These are phyloP conservation scores for Talpa occidentalis DNA, from an alignment of 2,113 vertebrate species.

Conservation along the genomic window DNA sequence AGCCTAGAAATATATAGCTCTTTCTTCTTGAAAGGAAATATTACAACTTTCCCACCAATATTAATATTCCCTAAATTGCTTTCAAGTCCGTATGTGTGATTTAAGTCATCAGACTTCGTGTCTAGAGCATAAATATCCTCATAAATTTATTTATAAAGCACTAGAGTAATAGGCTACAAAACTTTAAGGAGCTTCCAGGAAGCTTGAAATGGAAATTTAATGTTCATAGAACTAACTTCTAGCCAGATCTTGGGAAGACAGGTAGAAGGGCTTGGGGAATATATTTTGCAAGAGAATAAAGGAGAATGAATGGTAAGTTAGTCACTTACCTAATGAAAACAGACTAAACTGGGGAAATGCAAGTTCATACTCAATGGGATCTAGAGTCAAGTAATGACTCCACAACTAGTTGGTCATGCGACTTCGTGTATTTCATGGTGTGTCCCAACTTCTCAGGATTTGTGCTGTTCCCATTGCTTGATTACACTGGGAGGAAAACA, in stretches of 20 bases:
- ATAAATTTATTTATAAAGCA: background rate
- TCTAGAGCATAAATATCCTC: background rate
- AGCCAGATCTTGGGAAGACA: background rate
- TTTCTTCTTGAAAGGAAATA: background rate
- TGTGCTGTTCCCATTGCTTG: background rate
- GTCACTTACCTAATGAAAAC: background rate
- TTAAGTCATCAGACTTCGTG: background rate
- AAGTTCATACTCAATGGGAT: background rate
- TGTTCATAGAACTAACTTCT: background rate
- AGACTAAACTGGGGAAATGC: background rate
- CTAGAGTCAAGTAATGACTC: background rate
- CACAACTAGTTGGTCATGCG: background rate
- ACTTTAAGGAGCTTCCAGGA: background rate
- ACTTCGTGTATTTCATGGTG: background rate
- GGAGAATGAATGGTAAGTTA: background rate
- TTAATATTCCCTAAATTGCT: background rate
- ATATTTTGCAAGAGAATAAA: background rate
- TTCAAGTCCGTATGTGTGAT: background rate
- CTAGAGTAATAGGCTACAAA: background rate
- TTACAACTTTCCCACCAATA: background rate
- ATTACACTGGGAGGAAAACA: background rate
- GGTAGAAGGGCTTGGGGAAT: rapidly evolving
- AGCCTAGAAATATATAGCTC: background rate
- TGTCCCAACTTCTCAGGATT: background rate
- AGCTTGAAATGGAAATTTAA: background rate